A percentile compares a stretch with the other conserved stretches of the same genome.
Conservation (phyloP, 2,797 vertebrate species). For the Cossypha niveicapilla region DNA sequence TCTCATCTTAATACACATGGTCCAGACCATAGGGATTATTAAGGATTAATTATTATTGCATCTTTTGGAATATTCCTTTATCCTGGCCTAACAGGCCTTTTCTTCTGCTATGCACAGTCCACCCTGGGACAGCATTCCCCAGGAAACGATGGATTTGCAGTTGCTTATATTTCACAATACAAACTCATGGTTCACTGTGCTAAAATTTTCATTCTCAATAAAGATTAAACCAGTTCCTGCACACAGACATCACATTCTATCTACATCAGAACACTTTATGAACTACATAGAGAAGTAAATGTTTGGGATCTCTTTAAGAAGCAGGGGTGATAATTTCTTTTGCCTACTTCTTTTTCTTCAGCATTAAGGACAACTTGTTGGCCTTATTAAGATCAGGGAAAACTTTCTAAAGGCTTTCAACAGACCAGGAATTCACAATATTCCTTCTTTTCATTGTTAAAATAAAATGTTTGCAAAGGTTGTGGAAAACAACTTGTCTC, state of each 20-base stretch:
- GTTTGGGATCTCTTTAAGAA: neutral
- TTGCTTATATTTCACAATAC: neutral
- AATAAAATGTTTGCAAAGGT: conserved; percentile 42
- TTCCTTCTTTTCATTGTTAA: neutral
- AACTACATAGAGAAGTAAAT: neutral
- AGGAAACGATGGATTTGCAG: neutral
- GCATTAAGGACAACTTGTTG: neutral
- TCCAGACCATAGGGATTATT: neutral
- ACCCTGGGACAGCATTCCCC: neutral
- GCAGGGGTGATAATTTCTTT: neutral
- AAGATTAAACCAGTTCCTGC: neutral
- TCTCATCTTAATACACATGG: neutral
- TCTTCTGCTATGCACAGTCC: neutral
- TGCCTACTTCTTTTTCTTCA: neutral
- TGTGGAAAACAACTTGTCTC: conserved; percentile 36
- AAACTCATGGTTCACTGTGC: neutral
- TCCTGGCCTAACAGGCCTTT: neutral
- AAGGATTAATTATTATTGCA: neutral
- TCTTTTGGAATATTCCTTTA: neutral
- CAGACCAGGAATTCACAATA: neutral
- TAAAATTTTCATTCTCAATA: neutral
- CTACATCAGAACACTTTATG: neutral
- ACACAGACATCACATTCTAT: neutral
- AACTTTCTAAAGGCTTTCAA: neutral
- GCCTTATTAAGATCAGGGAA: neutral